Percentiles rank a stretch among this genome's conserved stretches.
Evolutionary conservation across 2,113 vertebrate genomes (phyloP).

Genomic region (Amblyornis subalaris): DNA sequence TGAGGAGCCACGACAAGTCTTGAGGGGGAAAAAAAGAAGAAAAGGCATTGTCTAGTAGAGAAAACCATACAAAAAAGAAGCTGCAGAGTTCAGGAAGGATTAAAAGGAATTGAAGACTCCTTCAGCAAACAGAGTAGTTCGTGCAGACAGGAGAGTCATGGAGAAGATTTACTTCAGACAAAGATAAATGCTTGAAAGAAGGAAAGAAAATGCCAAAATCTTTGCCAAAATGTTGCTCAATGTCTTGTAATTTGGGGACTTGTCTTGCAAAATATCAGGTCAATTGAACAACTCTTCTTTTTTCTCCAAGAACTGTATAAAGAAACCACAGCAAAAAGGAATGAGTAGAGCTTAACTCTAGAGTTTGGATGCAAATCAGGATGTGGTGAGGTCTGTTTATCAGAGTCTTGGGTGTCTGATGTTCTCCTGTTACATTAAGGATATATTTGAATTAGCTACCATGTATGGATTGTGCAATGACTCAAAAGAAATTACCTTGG

Average conservation of each 20-base stretch:
- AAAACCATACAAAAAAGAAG: not conserved
- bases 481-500: not conserved
- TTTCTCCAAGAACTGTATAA: not conserved
- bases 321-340: not conserved
- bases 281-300: not conserved
- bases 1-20: rapidly evolving
- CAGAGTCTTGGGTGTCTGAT: not conserved
- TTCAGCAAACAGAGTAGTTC: not conserved
- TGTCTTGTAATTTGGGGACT: not conserved
- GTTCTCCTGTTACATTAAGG: slow-evolving; percentile 3
- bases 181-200: not conserved
- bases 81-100: not conserved
- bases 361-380: slow-evolving; percentile 1
- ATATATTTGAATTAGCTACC: not conserved
- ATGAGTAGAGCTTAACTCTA: not conserved
- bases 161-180: not conserved
- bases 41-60: not conserved
- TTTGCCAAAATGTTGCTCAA: slow-evolving; percentile 40
- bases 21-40: rapidly evolving
- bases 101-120: not conserved
- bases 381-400: slow-evolving; percentile 54
- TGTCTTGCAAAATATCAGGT: slow-evolving; percentile 22
- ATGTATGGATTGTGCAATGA: not conserved
- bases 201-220: not conserved
- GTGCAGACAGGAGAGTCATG: not conserved